phyloP scores from a whole-genome alignment of 2,888 invertebrate species.

The Chydorus sphaericus region DNA sequence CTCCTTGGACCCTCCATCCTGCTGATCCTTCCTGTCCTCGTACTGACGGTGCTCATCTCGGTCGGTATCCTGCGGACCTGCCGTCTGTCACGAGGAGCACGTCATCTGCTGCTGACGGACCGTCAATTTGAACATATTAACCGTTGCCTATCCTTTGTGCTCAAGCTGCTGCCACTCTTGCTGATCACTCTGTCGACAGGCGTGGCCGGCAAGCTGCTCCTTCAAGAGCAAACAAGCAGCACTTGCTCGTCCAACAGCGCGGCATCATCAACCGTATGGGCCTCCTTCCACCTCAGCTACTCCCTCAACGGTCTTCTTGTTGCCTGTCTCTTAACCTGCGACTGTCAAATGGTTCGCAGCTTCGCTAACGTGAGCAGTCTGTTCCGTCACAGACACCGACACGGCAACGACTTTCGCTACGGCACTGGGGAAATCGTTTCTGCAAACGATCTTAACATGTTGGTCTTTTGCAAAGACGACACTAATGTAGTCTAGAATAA shows the following conservation, averaged over 20 bases:
- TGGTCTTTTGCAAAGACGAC: too few species aligned
- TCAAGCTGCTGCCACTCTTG: neutral
- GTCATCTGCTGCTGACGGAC: neutral
- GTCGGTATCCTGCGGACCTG: neutral
- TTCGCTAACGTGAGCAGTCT: conserved; percentile 4
- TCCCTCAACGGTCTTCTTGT: conserved; percentile 42
- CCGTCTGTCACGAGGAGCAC: neutral
- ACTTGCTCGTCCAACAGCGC: too few species aligned
- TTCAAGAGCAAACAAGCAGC: too few species aligned
- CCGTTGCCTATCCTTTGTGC: neutral
- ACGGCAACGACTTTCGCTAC: too few species aligned
- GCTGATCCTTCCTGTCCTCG: too few species aligned
- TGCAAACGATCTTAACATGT: too few species aligned
- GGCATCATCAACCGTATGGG: too few species aligned
- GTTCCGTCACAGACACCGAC: too few species aligned
- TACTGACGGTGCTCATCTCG: too few species aligned
- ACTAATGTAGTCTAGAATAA: too few species aligned
- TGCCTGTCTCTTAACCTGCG: conserved; percentile 45
- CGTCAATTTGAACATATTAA: neutral
- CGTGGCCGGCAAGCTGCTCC: neutral
- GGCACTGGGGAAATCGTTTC: too few species aligned
- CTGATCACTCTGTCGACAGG: neutral
- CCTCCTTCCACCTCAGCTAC: conserved; percentile 27
- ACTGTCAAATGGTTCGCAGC: conserved; percentile 32
- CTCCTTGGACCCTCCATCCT: too few species aligned